Percentiles rank a stretch among this genome's conserved stretches.
Conservation (phyloP, 2,888 invertebrate species). For the Trisateles emortualis region DNA sequence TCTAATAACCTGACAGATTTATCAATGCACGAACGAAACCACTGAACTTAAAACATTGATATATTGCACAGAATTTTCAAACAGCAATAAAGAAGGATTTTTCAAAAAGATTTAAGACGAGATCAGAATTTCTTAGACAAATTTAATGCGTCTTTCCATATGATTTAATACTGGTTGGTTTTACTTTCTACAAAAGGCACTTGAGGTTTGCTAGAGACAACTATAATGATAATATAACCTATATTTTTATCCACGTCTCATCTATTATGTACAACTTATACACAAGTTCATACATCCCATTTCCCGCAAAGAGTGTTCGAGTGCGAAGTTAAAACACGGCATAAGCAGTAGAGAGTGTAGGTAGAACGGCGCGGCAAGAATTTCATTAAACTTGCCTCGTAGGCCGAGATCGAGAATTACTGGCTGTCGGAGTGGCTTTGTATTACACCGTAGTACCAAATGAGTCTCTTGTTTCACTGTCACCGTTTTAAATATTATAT, state of each 20-base stretch:
- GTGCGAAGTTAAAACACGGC: slow-evolving; percentile 49
- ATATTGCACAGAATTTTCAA: no score
- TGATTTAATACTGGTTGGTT: no score
- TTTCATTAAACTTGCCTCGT: slow-evolving; percentile 79
- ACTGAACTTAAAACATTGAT: no score
- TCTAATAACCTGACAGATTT: no score
- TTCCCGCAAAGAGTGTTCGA: slow-evolving; percentile 23
- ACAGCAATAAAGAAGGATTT: no score
- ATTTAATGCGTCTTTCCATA: no score
- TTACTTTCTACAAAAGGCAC: no score
- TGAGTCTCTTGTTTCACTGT: not conserved
- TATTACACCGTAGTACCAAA: slow-evolving; percentile 51
- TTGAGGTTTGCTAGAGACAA: not conserved
- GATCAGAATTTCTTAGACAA: no score
- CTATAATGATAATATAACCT: not conserved
- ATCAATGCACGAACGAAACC: no score
- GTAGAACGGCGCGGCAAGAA: slow-evolving; percentile 62
- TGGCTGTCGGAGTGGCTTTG: slow-evolving; percentile 45
- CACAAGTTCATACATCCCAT: slow-evolving; percentile 24
- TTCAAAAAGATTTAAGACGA: no score
- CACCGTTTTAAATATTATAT: no score
- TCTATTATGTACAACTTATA: slow-evolving; percentile 22
- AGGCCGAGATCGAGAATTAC: slow-evolving; percentile 67
- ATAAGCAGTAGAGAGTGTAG: slow-evolving; percentile 44
- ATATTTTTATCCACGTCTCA: slow-evolving; percentile 6